These are phyloP conservation scores for Remorina albescens DNA, from an alignment of 2,797 vertebrate species.

Conservation along the genomic window DNA sequence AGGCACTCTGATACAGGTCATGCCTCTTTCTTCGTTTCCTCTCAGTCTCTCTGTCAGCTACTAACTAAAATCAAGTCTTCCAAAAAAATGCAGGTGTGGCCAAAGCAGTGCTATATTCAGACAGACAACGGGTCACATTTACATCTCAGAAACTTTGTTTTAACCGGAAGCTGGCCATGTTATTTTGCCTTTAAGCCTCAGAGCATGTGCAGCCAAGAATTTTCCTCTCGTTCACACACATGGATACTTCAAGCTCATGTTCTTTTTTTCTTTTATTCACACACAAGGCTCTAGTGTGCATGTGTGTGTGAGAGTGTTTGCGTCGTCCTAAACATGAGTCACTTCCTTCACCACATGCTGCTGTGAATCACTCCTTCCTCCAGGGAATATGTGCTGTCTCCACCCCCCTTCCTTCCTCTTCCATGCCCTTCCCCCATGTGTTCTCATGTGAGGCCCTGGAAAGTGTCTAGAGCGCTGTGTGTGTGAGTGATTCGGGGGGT, in stretches of 20 bases:
- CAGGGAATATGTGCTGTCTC: slow-evolving; percentile 86
- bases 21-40: too few species aligned
- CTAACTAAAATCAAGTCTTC: too few species aligned
- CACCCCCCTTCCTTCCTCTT: slow-evolving; percentile 82
- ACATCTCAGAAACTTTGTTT: background rate
- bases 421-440: slow-evolving; percentile 68
- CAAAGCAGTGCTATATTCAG: background rate
- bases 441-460: slow-evolving; percentile 80
- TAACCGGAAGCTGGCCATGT: background rate
- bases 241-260: slow-evolving; percentile 42
- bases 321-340: slow-evolving; percentile 91
- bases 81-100: background rate
- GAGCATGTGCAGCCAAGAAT: slow-evolving; percentile 18
- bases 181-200: background rate
- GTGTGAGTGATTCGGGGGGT: background rate
- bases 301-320: slow-evolving; percentile 75
- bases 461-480: slow-evolving; percentile 72
- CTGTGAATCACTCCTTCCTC: slow-evolving; percentile 96
- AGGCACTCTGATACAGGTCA: too few species aligned
- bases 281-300: slow-evolving; percentile 45
- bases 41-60: too few species aligned
- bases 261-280: slow-evolving; percentile 48
- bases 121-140: too few species aligned
- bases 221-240: slow-evolving; percentile 40
- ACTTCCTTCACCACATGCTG: slow-evolving; percentile 99